Base-by-base conservation (phyloP, 2,888 invertebrate species). In the Lasius platythorax region DNA sequence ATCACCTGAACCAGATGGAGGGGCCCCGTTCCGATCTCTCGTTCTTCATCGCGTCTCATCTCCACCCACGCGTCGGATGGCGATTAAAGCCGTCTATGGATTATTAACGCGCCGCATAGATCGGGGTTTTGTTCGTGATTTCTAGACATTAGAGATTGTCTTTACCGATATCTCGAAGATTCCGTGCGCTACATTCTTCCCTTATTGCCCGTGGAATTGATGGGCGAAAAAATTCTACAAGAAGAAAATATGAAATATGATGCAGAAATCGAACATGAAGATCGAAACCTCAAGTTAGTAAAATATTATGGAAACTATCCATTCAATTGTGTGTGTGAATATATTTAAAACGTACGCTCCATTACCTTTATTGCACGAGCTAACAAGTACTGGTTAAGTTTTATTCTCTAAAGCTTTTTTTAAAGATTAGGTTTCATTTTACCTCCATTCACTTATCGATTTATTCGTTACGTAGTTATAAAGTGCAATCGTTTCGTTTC, bases 1-100 rank as follows among this genome's bases (percentile, higher is more conserved):
- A 94, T 94, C 91, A 90, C 91, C 90, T 90, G 87, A 87, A 79
- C 88, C 87, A 86, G 88, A 87, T 87, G 87, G 85, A 89, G 87
- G 76, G 74, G 66, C 67, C 83, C 15, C 46, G 82, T 81, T 64
- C 50, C 63, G 83, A 83, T 75, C 83, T 85, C 85, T 87, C 85
- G 85, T 86, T 86, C 88, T 82, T 89, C 87, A 82, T 89, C 82
- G 82, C 79, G 79, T 66, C 68, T 74, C 83, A 72, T 88, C 87
- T 87, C 90, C 84, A 86, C 82, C 85, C 83, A 83, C 58, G 83
- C 79, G 79, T 46, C 68, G 79, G 46, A 43, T 58, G 73, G 72
- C 79, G 72, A 79, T 79, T 79, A 79, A 61, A 46, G 46, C 58
- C 79, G 73, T 40, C 73, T 23, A 53, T 23, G 46, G 23, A 61